Evolutionary conservation across 2,113 vertebrate species (phyloP).

Genomic region (Cynopterus brachyotis): DNA sequence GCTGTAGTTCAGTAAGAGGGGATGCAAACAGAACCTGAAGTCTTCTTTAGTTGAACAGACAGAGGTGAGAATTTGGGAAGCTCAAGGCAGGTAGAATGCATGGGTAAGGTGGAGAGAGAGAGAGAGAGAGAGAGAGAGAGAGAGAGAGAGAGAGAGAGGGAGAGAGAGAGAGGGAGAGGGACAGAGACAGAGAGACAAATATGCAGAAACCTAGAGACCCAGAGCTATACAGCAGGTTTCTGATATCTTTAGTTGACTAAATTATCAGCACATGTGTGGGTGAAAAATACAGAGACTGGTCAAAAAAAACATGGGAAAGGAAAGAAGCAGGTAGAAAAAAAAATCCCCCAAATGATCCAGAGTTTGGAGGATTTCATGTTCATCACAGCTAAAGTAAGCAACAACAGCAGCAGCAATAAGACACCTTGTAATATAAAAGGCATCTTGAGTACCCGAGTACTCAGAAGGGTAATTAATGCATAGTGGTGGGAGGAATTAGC

Average conservation of each 20-base stretch:
- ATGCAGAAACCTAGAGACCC: neutral
- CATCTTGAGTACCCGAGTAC: neutral
- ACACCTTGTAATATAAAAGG: neutral
- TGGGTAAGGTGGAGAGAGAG: no score
- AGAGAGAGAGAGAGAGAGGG: no score
- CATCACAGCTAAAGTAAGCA: neutral
- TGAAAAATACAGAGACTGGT: neutral
- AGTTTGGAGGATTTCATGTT: neutral
- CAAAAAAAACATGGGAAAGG: neutral
- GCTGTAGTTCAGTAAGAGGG: neutral
- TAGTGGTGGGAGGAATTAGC: no score
- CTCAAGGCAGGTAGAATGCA: neutral
- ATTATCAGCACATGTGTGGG: neutral
- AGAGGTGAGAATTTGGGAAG: neutral
- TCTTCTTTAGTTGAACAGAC: neutral
- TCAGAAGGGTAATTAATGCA: neutral
- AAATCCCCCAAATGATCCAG: neutral
- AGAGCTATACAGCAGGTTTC: neutral
- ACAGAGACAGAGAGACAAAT: no score
- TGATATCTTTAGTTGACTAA: neutral
- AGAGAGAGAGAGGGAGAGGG: no score
- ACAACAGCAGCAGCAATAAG: neutral
- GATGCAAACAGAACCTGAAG: neutral
- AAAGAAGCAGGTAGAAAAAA: neutral
- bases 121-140: no score